These are phyloP conservation scores for Amphipyra berbera DNA, from an alignment of 2,888 invertebrate species.

Conservation along the genomic window DNA sequence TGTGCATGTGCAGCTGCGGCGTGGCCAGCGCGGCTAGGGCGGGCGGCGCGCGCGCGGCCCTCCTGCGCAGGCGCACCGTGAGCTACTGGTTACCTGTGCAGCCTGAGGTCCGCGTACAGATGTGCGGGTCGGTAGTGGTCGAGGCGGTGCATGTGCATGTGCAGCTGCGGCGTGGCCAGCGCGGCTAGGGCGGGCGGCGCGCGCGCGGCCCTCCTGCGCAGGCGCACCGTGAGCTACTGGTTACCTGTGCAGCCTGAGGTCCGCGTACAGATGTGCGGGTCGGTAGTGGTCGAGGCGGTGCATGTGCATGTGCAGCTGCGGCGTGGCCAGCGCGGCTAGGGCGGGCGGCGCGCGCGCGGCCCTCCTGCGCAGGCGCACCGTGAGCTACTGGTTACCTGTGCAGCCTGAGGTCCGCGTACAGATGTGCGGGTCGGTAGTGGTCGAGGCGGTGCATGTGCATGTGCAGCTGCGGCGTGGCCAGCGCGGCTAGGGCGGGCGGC, in stretches of 20 bases:
- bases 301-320: background rate
- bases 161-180: conserved; percentile 1
- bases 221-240: too few species aligned
- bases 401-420: background rate
- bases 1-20: background rate
- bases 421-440: conserved; percentile 1
- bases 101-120: background rate
- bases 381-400: background rate
- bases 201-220: too few species aligned
- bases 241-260: background rate
- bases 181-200: too few species aligned
- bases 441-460: background rate
- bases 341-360: too few species aligned
- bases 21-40: background rate
- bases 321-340: background rate
- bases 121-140: conserved; percentile 1
- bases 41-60: too few species aligned
- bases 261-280: background rate
- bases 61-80: too few species aligned
- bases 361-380: too few species aligned
- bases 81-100: background rate
- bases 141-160: background rate
- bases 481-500: too few species aligned
- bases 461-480: background rate
- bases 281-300: conserved; percentile 2